Conservation (phyloP, 1,140 invertebrate genomes). For the Tetranychus urticae region DNA sequence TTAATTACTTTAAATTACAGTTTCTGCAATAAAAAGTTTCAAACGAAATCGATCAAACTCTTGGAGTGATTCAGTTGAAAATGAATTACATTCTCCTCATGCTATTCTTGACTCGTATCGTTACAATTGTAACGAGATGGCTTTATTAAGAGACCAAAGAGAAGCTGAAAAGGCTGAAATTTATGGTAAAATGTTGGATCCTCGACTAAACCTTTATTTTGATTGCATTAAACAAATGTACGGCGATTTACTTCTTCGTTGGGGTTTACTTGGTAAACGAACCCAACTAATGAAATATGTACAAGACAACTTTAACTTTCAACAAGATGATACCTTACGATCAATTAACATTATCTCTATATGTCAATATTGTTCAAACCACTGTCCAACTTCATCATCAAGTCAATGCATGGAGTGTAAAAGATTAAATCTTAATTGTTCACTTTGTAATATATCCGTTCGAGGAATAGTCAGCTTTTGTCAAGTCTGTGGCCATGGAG, state of each 20-base stretch:
- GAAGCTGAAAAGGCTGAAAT: conserved; percentile 18
- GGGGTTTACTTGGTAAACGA: conserved; percentile 53
- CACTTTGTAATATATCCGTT: neutral
- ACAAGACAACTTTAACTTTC: conserved; percentile 25
- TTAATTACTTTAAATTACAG: neutral
- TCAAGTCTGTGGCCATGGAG: conserved; percentile 45
- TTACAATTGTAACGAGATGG: neutral
- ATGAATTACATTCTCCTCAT: conserved; percentile 15
- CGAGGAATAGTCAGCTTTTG: conserved; percentile 15
- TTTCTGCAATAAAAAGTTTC: conserved; percentile 22
- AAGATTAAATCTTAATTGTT: neutral
- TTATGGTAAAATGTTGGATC: conserved; percentile 26
- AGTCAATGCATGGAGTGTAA: neutral
- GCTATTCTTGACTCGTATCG: neutral
- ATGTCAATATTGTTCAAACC: neutral
- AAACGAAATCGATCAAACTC: conserved; percentile 59
- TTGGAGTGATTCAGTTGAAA: conserved; percentile 60
- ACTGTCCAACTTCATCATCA: neutral
- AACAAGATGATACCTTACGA: conserved; percentile 3
- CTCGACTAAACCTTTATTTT: conserved; percentile 8
- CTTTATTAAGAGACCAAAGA: neutral
- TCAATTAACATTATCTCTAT: conserved; percentile 1
- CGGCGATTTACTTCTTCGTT: conserved; percentile 61
- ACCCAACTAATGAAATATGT: conserved; percentile 59
- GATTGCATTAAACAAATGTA: conserved; percentile 27